These are phyloP conservation scores for Distichodus sexfasciatus DNA, from an alignment of 2,797 vertebrate species.

Conservation along the genomic window DNA sequence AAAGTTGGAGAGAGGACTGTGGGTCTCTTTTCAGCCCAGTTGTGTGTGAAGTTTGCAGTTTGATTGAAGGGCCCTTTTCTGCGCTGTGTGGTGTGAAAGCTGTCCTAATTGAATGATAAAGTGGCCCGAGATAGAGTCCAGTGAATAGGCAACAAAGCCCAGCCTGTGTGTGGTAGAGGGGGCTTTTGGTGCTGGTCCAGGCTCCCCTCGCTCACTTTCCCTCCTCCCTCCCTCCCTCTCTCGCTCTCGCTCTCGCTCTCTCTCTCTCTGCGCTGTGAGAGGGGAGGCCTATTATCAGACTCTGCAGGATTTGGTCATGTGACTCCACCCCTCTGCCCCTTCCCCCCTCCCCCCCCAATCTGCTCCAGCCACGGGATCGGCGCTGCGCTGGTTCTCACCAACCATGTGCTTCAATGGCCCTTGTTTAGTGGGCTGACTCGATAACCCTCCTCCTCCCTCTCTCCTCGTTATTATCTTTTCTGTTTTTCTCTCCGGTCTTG, in stretches of 20 bases:
- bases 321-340: slow-evolving; percentile 50
- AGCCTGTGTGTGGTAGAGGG: slow-evolving; percentile 82
- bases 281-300: slow-evolving; percentile 76
- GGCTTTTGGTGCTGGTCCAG: slow-evolving; percentile 80
- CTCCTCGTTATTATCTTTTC: no score
- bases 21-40: slow-evolving; percentile 62
- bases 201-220: slow-evolving; percentile 57
- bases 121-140: slow-evolving; percentile 78
- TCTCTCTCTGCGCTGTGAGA: slow-evolving; percentile 65
- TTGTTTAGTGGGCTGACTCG: slow-evolving; percentile 66
- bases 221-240: slow-evolving; percentile 59
- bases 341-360: slow-evolving; percentile 36
- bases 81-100: slow-evolving; percentile 79
- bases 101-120: slow-evolving; percentile 88
- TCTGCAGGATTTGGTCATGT: slow-evolving; percentile 74
- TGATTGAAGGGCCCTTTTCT: slow-evolving; percentile 82
- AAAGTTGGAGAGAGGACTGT: slow-evolving; percentile 51
- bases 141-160: slow-evolving; percentile 80
- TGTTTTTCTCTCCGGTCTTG: no score
- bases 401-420: slow-evolving; percentile 63
- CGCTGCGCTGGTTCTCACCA: slow-evolving; percentile 52
- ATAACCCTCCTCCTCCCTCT: no score
- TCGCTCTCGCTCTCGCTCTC: slow-evolving; percentile 35
- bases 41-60: slow-evolving; percentile 79
- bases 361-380: slow-evolving; percentile 49